A percentile compares a stretch with the other conserved stretches of the same genome.
phyloP scores from a whole-genome alignment of 2,888 invertebrate genomes.

The Pardosa pseudoannulata region DNA sequence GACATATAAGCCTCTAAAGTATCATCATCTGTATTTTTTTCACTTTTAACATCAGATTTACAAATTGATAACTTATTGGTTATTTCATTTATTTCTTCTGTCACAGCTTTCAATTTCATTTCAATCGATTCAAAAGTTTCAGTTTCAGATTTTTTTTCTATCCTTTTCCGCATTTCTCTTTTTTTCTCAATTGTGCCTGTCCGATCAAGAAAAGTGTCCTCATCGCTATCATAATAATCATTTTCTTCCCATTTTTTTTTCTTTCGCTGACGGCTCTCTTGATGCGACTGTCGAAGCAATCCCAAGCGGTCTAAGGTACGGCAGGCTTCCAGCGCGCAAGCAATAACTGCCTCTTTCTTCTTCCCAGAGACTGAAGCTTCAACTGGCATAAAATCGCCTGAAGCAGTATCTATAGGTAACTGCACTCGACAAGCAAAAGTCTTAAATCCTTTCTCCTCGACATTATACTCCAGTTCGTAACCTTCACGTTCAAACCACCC shows the following conservation, averaged over 20 bases:
- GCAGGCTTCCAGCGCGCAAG: slow-evolving; percentile 97
- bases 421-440: slow-evolving; percentile 88
- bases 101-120: slow-evolving; percentile 81
- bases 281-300: slow-evolving; percentile 89
- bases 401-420: slow-evolving; percentile 74
- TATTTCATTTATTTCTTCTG: slow-evolving; percentile 81
- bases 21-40: slow-evolving; percentile 81
- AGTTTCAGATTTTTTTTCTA: slow-evolving; percentile 80
- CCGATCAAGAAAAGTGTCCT: slow-evolving; percentile 95
- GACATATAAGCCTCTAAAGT: slow-evolving; percentile 90
- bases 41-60: not conserved
- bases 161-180: slow-evolving; percentile 85
- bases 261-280: slow-evolving; percentile 90
- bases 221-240: slow-evolving; percentile 95
- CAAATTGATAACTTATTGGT: slow-evolving; percentile 80
- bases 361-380: slow-evolving; percentile 86
- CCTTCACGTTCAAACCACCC: slow-evolving; percentile 96
- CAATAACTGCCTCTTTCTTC: slow-evolving; percentile 94
- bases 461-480: slow-evolving; percentile 89
- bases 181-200: slow-evolving; percentile 95
- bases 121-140: slow-evolving; percentile 82
- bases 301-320: slow-evolving; percentile 91
- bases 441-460: slow-evolving; percentile 89
- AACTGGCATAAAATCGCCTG: slow-evolving; percentile 47
- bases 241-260: slow-evolving; percentile 86